Evolutionary conservation across 2,888 invertebrate species (phyloP), one percentile per base, ranked within the genome.

Genomic region (Zaprionus bogoriensis): DNA sequence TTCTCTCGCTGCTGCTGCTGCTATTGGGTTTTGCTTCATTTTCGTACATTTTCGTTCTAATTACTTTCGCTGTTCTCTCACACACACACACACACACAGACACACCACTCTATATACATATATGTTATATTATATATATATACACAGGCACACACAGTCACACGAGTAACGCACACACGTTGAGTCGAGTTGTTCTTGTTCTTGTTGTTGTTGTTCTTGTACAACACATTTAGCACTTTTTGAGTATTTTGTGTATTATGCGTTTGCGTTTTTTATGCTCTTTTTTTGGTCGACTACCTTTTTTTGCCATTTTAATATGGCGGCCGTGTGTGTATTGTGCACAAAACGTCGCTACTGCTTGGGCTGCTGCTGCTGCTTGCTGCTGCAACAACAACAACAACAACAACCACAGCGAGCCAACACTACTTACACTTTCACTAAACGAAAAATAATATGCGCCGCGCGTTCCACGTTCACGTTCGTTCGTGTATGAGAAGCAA

Each of bases 341-440:
- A 77, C 71, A 67, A 75, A 69, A 65, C 74, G 61, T 67, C 47
- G 74, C 64, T 70, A 59, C 71, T 71, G 62, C 70, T 67, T 63
- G 63, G 51, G 48, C 61, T 57, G 69, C 64, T 55, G 45, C 48
- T 66, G 59, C 55, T 39, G 28, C 39, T 25, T 47, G 39, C 46
- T 41, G 17, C 30, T 42, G 36, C 63, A 41, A 48, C 67, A 67
- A 44, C 68, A 62, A 51, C 62, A 67, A 57, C 61, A 42, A 45
- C 28, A 68, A 68, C 54, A 65, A 74, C 68, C 53, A 64, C 67
- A 73, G 53, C 42, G 39, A 67, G 57, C 32, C 64, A 74, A 77
- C 75, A 77, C 77, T 74, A 77, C 76, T 77, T 77, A 76, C 75
- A 76, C 75, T 76, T 76, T 76, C 75, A 76, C 76, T 77, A 77